Evolutionary conservation across 23 tunicate genomes (phyloP), one percentile per base, ranked within the genome.

Genomic region (Trididemnum nubilum): DNA sequence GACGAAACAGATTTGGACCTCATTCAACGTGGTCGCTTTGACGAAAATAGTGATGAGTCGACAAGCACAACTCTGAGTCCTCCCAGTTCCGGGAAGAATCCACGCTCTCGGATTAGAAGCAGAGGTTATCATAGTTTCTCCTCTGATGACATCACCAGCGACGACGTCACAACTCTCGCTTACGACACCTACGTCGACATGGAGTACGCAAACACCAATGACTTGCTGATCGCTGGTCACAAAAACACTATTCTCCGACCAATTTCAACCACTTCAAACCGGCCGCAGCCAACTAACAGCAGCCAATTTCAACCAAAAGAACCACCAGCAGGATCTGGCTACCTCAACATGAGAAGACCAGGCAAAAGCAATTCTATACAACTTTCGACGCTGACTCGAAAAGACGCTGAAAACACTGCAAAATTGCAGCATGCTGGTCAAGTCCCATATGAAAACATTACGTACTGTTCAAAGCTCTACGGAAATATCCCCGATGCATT

Each of bases 61-160:
- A n/a, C n/a, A n/a, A n/a, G n/a, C n/a, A n/a, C n/a, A n/a, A n/a
- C n/a, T n/a, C 54, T 44, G 15, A 44, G 12, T 9, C 15, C 54
- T 7, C 15, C 54, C 9, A 44, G 54, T 15, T 15, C 54, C 54
- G 15, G 54, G 15, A 44, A 15, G 54, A 7, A 7, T 15, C 54
- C 54, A 44, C 54, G 54, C 12, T 44, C 38, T 32, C 74, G 84
- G 0, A 26, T 32, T 23, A 38, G 71, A 27, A 80, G 84, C 31
- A 58, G 75, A 23, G 84, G 84, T 1, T 80, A 80, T 29, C 34
- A 80, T 75, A 80, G 84, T 75, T 65, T 65, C 35, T 80, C 84
- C 24, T 80, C 84, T 34, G 73, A 80, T 33, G 74, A 67, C 38
- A 38, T 31, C 7, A 33, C 4, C 33, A 5, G 2, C 5, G 74